Conservation (phyloP, 2,797 vertebrate genomes). For the Molossus alvarezi region DNA sequence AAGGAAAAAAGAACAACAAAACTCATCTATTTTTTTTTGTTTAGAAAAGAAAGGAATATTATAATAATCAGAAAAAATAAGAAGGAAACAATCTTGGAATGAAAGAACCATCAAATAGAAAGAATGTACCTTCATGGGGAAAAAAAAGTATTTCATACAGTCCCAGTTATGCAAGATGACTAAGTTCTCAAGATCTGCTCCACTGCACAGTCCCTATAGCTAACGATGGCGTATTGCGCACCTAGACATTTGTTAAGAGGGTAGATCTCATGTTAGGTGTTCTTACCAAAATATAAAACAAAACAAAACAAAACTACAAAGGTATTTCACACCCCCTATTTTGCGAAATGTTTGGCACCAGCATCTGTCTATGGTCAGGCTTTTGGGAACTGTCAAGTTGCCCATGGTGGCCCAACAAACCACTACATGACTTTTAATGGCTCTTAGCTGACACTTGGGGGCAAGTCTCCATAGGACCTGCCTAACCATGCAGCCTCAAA, state of each 20-base stretch:
- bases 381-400: not conserved
- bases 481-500: not conserved
- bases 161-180: not conserved
- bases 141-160: not conserved
- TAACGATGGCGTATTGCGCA: not conserved
- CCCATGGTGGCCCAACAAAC: not conserved
- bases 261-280: not conserved
- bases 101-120: not conserved
- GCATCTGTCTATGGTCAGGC: not conserved
- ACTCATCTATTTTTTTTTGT: not conserved
- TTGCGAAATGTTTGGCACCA: not conserved
- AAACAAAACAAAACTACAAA: not conserved
- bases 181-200: not conserved
- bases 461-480: not conserved
- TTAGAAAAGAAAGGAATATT: constrained; percentile 11
- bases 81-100: not conserved
- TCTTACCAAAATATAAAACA: not conserved
- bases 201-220: rapidly evolving
- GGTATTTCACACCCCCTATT: not conserved
- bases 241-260: not conserved
- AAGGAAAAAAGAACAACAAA: not conserved
- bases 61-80: not conserved
- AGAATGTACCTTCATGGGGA: not conserved
- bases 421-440: not conserved
- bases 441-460: not conserved